phyloP scores from a whole-genome alignment of 2,888 invertebrate genomes.

The Empis livida region DNA sequence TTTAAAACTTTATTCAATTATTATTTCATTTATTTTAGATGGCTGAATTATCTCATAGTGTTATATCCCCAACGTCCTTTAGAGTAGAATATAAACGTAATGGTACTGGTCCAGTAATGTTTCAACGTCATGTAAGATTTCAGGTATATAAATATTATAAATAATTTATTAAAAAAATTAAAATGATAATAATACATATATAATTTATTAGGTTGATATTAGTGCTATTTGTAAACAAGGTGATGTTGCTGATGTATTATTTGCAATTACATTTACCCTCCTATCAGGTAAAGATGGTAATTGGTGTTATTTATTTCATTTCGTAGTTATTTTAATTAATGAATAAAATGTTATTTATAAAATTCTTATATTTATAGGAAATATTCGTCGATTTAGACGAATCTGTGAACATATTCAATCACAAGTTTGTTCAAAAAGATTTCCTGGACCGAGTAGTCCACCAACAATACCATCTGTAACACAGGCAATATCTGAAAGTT shows the following conservation, averaged over 20 bases:
- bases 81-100: constrained; percentile 94
- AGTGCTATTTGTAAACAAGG: constrained; percentile 69
- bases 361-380: constrained; percentile 46
- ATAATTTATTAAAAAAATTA: not conserved
- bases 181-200: not conserved
- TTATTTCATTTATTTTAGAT: constrained; percentile 46
- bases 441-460: constrained; percentile 35
- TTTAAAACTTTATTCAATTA: too few species aligned
- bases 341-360: not conserved
- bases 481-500: constrained; percentile 38
- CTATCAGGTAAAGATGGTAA: constrained; percentile 58
- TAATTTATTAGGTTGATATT: constrained; percentile 71
- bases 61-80: constrained; percentile 96
- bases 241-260: constrained; percentile 55
- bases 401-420: constrained; percentile 94
- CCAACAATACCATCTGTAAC: constrained; percentile 32
- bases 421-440: constrained; percentile 52
- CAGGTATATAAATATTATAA: constrained; percentile 42
- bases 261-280: constrained; percentile 88
- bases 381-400: constrained; percentile 84
- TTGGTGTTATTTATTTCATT: not conserved
- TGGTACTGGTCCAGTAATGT: constrained; percentile 89
- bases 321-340: not conserved
- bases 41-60: constrained; percentile 92
- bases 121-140: constrained; percentile 90